Conservation (phyloP, 2,888 invertebrate species). For the Aspidiotus destructor region DNA sequence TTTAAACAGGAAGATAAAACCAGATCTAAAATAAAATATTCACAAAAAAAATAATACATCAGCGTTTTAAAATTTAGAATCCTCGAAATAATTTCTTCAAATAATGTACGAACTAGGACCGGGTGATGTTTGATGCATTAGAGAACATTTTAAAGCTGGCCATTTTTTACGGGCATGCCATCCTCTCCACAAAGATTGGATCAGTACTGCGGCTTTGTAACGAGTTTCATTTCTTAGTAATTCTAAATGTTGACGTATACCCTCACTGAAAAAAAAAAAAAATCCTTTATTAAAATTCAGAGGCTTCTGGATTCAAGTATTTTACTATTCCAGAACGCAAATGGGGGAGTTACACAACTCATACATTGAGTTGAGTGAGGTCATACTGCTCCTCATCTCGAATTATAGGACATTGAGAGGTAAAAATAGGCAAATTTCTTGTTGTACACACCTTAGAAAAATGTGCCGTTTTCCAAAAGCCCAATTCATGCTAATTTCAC, state of each 20-base stretch:
- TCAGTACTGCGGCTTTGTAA: conserved; percentile 67
- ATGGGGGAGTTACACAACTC: too few relatives aligned
- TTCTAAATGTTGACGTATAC: conserved; percentile 81
- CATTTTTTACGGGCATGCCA: conserved; percentile 61
- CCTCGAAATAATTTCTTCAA: too few relatives aligned
- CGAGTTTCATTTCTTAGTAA: conserved; percentile 66
- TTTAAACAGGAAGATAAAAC: conserved; percentile 10
- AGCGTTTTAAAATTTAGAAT: too few relatives aligned
- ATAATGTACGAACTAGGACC: not conserved
- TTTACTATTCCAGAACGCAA: not conserved
- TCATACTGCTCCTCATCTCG: not conserved
- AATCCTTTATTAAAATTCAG: not conserved
- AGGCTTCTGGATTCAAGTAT: not conserved
- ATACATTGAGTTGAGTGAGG: too few relatives aligned
- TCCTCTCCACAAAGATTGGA: conserved; percentile 76
- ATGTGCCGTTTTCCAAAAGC: conserved; percentile 86
- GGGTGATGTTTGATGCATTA: conserved; percentile 37
- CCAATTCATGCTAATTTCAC: conserved; percentile 53
- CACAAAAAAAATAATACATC: not conserved
- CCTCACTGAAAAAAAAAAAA: conserved; percentile 55
- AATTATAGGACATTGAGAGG: not conserved
- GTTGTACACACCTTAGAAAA: conserved; percentile 54
- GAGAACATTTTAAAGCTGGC: conserved; percentile 48
- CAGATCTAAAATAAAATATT: conserved; percentile 6
- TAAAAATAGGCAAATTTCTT: too few relatives aligned